A percentile compares a stretch with the other conserved stretches of the same genome.
Conservation (phyloP, 2,888 invertebrate genomes). For the Pachydiplax longipennis region DNA sequence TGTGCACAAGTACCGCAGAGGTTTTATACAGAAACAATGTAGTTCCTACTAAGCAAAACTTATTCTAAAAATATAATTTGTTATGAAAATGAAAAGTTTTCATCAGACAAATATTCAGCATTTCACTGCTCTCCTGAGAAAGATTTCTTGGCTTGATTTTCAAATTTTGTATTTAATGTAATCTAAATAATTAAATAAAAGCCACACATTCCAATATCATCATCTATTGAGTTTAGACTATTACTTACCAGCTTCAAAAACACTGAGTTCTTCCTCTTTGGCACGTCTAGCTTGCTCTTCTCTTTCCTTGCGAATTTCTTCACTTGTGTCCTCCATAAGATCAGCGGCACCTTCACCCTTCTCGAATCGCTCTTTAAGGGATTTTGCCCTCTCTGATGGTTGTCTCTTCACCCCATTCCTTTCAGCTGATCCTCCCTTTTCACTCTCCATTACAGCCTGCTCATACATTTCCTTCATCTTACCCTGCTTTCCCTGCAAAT, state of each 20-base stretch:
- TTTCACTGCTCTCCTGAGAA: too few relatives aligned
- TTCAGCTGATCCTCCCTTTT: constrained; percentile 57
- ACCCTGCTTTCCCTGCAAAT: constrained; percentile 79
- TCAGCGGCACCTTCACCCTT: constrained; percentile 68
- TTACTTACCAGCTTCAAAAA: constrained; percentile 78
- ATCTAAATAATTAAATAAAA: too few relatives aligned
- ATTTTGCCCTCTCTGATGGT: constrained; percentile 67
- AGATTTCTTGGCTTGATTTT: too few relatives aligned
- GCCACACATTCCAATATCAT: too few relatives aligned
- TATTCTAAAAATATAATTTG: too few relatives aligned
- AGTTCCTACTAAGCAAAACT: too few relatives aligned
- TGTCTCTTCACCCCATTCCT: constrained; percentile 62
- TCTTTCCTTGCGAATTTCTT: constrained; percentile 60
- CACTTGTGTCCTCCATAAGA: constrained; percentile 65
- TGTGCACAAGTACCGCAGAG: too few relatives aligned
- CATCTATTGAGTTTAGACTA: too few relatives aligned
- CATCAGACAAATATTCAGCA: too few relatives aligned
- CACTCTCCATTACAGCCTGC: constrained; percentile 84
- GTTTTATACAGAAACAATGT: too few relatives aligned
- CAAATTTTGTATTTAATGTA: too few relatives aligned
- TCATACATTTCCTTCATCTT: constrained; percentile 93
- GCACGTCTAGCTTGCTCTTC: constrained; percentile 49
- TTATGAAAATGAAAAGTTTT: too few relatives aligned
- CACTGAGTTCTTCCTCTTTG: constrained; percentile 74
- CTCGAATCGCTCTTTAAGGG: constrained; percentile 82